These are phyloP conservation scores for Heterochromis multidens DNA, from an alignment of 2,113 vertebrate species.

Conservation along the genomic window DNA sequence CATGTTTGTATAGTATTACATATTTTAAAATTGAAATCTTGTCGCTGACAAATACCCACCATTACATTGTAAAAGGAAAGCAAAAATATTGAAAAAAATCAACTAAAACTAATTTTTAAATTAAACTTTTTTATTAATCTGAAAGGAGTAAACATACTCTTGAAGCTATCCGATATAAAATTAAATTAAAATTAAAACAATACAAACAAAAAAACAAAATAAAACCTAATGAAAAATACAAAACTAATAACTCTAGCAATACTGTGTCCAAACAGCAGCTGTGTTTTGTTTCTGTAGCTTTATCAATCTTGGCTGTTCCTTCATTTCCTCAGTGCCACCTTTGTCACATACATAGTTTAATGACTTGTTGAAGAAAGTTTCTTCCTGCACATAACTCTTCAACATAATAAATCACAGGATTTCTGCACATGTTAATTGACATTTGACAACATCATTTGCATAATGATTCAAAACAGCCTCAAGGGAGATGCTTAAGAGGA, in stretches of 20 bases:
- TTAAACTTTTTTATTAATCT: too few species aligned
- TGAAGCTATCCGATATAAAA: too few species aligned
- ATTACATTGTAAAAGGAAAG: too few species aligned
- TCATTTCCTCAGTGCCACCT: neutral
- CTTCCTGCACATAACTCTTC: constrained; percentile 48
- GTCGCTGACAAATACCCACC: too few species aligned
- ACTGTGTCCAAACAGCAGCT: neutral
- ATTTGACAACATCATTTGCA: constrained; percentile 79
- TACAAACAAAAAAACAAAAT: neutral
- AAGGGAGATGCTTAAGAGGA: constrained; percentile 73
- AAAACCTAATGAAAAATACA: neutral
- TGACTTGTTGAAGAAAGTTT: constrained; percentile 69
- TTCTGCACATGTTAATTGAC: constrained; percentile 73
- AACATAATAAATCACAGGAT: constrained; percentile 73
- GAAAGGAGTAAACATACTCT: too few species aligned
- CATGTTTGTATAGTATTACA: too few species aligned
- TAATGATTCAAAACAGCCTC: constrained; percentile 76
- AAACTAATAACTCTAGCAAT: neutral
- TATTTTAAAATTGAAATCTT: too few species aligned
- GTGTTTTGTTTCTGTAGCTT: neutral
- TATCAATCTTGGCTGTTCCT: neutral
- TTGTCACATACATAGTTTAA: constrained; percentile 60
- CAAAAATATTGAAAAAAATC: too few species aligned
- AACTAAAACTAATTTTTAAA: too few species aligned
- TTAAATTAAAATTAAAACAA: neutral